Conservation (phyloP, 2,888 invertebrate species). For the Rosalia funebris region DNA sequence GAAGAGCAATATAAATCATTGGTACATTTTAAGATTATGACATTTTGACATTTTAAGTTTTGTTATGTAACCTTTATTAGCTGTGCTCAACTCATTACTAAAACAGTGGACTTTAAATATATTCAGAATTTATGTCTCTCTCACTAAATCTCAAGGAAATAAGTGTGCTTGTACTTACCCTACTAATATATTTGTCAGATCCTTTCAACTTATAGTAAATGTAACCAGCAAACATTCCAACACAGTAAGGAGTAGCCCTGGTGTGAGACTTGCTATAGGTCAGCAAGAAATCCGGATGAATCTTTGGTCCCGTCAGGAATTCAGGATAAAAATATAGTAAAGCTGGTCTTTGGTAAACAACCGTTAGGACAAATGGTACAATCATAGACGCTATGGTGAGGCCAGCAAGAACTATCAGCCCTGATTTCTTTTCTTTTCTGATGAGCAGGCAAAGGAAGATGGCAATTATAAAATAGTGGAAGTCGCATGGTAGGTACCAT, state of each 20-base stretch:
- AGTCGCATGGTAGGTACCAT: slow-evolving; percentile 79
- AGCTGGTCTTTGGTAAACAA: slow-evolving; percentile 65
- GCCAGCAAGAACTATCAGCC: slow-evolving; percentile 59
- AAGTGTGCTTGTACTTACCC: slow-evolving; percentile 60
- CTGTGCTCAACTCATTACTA: no score
- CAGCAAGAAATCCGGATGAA: slow-evolving; percentile 66
- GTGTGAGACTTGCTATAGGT: slow-evolving; percentile 72
- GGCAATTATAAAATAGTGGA: slow-evolving; percentile 73
- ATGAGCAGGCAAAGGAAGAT: slow-evolving; percentile 66
- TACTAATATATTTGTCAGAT: slow-evolving; percentile 53
- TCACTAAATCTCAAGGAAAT: no score
- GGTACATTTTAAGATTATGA: no score
- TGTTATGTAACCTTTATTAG: no score
- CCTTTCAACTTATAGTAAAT: slow-evolving; percentile 61
- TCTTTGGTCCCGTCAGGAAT: slow-evolving; percentile 67
- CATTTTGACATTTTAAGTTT: no score
- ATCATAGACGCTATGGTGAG: slow-evolving; percentile 63
- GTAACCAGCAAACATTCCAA: slow-evolving; percentile 70
- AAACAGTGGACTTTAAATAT: no score
- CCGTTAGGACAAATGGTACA: slow-evolving; percentile 67
- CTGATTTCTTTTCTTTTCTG: slow-evolving; percentile 61
- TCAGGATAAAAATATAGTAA: slow-evolving; percentile 69
- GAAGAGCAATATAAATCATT: no score
- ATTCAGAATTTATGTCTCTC: no score
- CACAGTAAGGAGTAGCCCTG: slow-evolving; percentile 68